These are phyloP conservation scores for Alouatta palliata DNA, from an alignment of 2,113 vertebrate species.

Conservation along the genomic window DNA sequence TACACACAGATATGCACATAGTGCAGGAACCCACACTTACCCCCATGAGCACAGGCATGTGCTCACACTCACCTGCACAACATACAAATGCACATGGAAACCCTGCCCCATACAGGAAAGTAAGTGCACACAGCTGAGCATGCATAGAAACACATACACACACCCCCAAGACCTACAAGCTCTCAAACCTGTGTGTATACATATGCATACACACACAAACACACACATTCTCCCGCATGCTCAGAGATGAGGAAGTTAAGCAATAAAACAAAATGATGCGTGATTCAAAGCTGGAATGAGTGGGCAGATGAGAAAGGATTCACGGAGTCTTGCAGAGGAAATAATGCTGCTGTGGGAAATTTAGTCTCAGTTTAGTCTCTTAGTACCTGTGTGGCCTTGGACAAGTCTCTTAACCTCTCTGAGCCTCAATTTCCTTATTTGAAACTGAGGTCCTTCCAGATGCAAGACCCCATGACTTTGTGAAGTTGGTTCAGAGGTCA, in stretches of 20 bases:
- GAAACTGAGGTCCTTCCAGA: not conserved
- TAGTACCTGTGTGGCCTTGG: not conserved
- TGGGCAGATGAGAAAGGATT: not conserved
- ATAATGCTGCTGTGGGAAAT: not conserved
- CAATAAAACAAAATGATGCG: not conserved
- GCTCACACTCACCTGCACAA: not conserved
- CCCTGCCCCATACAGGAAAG: not conserved
- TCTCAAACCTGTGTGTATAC: not conserved
- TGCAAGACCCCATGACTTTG: not conserved
- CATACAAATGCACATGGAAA: not conserved
- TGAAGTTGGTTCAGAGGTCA: conserved; percentile 30
- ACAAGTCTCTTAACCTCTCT: not conserved
- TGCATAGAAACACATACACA: not conserved
- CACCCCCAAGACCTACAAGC: not conserved
- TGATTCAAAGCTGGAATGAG: not conserved
- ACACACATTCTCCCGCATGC: too few species aligned
- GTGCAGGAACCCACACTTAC: not conserved
- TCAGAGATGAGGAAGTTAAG: not conserved
- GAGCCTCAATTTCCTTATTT: not conserved
- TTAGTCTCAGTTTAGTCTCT: not conserved
- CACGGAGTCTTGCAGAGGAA: not conserved
- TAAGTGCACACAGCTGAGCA: not conserved
- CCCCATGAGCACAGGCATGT: too few species aligned
- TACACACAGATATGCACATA: fast-evolving
- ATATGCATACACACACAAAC: not conserved